Evolutionary conservation across 2,113 vertebrate species (phyloP).

Genomic region (Chitala chitala): DNA sequence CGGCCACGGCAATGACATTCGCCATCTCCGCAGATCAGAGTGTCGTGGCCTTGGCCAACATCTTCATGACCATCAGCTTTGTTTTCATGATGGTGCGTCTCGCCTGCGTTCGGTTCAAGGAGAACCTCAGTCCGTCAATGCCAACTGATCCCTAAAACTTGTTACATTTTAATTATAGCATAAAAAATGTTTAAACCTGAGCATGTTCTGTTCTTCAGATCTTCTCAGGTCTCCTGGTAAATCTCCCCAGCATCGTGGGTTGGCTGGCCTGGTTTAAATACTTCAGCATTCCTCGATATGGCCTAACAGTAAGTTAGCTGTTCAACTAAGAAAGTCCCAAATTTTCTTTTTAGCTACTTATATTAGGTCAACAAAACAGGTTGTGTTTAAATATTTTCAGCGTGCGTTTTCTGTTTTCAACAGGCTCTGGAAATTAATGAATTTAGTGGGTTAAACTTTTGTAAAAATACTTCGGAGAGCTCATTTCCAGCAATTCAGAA

Average conservation of each 20-base stretch:
- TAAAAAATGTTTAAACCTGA: not conserved
- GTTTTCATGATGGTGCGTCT: conserved; percentile 89
- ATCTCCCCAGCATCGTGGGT: conserved; percentile 62
- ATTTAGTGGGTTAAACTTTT: conserved; percentile 65
- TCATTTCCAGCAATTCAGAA: not conserved
- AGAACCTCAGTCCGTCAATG: not conserved
- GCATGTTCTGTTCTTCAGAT: conserved; percentile 58
- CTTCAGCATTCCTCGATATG: conserved; percentile 81
- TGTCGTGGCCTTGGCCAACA: conserved; percentile 76
- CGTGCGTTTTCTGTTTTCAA: conserved; percentile 11
- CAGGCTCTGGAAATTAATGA: conserved; percentile 80
- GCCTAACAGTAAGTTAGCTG: conserved; percentile 64
- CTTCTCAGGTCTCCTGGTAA: conserved; percentile 82
- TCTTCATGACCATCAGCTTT: conserved; percentile 77
- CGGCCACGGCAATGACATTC: conserved; percentile 78
- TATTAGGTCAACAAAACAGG: not conserved
- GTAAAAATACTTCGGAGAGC: conserved; percentile 19
- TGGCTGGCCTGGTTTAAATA: conserved; percentile 88
- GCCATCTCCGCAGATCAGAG: conserved; percentile 82
- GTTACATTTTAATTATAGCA: not conserved
- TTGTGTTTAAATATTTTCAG: not conserved
- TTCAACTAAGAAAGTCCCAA: not conserved
- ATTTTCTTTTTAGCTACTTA: not conserved
- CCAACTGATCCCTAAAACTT: not conserved
- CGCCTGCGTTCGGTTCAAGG: not conserved